A percentile compares a stretch with the other conserved stretches of the same genome.
Conservation (phyloP, 2,797 vertebrate genomes). For the Hybognathus amarus region DNA sequence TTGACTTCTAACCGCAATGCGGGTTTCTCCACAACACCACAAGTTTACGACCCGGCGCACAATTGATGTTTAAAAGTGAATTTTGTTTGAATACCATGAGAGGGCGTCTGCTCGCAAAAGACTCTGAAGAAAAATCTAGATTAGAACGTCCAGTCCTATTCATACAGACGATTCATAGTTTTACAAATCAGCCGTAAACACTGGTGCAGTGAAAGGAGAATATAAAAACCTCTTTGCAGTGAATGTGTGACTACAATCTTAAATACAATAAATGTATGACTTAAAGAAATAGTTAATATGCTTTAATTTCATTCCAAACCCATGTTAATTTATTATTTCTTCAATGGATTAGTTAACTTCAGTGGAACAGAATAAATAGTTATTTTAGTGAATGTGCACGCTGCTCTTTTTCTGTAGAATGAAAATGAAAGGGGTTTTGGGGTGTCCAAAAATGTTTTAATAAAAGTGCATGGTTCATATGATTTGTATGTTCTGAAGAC, state of each 20-base stretch:
- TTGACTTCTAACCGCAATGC: conserved; percentile 53
- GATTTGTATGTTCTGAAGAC: not conserved
- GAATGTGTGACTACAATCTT: not conserved
- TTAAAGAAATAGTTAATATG: not conserved
- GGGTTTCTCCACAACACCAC: conserved; percentile 31
- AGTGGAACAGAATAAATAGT: not conserved
- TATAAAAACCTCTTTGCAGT: not conserved
- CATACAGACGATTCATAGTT: not conserved
- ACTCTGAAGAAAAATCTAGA: not conserved
- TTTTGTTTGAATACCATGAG: conserved; percentile 15
- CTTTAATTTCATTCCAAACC: not conserved
- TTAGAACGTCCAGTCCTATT: not conserved
- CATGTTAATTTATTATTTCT: not conserved
- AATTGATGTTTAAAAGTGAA: not conserved
- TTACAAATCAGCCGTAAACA: not conserved
- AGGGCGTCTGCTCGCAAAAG: not conserved
- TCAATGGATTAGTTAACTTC: too few relatives aligned
- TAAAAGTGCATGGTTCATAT: not conserved
- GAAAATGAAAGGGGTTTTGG: not conserved
- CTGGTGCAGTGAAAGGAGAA: not conserved
- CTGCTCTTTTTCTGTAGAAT: not conserved
- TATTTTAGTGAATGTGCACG: not conserved
- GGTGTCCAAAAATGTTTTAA: not conserved
- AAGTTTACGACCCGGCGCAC: conserved; percentile 18
- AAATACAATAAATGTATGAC: not conserved